Evolutionary conservation across 2,888 invertebrate genomes (phyloP), one percentile per base, ranked within the genome.

Genomic region (Drosophila kambysellisi): DNA sequence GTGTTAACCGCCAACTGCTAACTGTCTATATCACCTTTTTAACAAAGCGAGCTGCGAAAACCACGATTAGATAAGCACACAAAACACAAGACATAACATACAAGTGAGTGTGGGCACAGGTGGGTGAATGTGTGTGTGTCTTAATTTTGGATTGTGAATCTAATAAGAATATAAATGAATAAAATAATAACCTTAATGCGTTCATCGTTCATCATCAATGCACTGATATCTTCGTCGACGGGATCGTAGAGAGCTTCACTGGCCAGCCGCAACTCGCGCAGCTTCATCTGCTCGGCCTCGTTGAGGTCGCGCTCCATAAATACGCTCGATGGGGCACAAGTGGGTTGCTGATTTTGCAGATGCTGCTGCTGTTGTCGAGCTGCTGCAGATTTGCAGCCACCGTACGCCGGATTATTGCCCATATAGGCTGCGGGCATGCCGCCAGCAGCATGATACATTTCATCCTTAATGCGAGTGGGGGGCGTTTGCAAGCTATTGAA

Each of bases 161-260:
- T n/a, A 8, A 12, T 39, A 53, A 52, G 35, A 54, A 59, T 59
- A 43, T n/a, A 39, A 54, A 29, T 32, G 20, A 17, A 9, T 57
- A 20, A 6, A 35, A 48, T 53, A 93, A 94, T 91, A 91, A 95
- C 95, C 91, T 93, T 93, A 70, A 95, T 94, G 83, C 94, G 93
- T 81, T 95, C 95, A 39, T 95, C 95, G 56, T 96, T 96, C 25
- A 95, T 95, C 52, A 96, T 95, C 15, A 96, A 93, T 91, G 94
- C 95, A 33, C 95, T 95, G 54, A 97, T 94, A 91, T 98, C 98
- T 79, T 97, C 97, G 88, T 97, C 97, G 4, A 98, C 94, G 7
- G 98, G 98, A 58, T 96, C 96, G 87, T 96, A 94, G 37, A 98
- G 94, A 0, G 97, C 97, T 92, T 97, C 97, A 91, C 97, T 97